These are phyloP conservation scores for Archips crataeganus DNA, from an alignment of 2,888 invertebrate genomes.

Conservation along the genomic window DNA sequence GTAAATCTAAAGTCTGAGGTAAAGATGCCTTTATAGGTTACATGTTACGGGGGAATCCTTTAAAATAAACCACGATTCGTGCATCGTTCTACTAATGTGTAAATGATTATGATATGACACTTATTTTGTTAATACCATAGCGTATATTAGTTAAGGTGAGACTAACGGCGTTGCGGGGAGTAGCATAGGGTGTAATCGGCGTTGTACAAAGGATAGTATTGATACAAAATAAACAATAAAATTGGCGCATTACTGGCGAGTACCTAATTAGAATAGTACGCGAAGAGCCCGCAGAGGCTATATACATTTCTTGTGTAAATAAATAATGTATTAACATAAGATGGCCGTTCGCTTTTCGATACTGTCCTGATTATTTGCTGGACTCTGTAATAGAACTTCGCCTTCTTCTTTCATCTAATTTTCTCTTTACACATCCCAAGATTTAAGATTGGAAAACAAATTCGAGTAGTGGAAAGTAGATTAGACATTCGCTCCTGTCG, in stretches of 20 bases:
- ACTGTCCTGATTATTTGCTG: constrained; percentile 70
- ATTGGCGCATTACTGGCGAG: constrained; percentile 86
- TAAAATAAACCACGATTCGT: constrained; percentile 75
- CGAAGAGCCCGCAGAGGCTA: constrained; percentile 80
- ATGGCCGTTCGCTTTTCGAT: constrained; percentile 74
- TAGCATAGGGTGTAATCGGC: constrained; percentile 82
- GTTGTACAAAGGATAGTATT: constrained; percentile 84
- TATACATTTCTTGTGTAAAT: constrained; percentile 74
- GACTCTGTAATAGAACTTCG: constrained; percentile 52
- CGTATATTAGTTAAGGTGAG: constrained; percentile 71
- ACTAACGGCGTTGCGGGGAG: constrained; percentile 80
- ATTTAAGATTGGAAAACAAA: constrained; percentile 18
- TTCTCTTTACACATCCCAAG: constrained; percentile 24
- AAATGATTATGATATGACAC: constrained; percentile 81
- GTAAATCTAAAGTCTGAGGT: constrained; percentile 86
- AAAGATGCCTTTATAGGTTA: constrained; percentile 86
- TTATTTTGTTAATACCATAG: constrained; percentile 82
- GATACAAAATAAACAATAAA: constrained; percentile 77
- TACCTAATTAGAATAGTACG: constrained; percentile 85
- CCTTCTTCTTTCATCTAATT: constrained; percentile 25
- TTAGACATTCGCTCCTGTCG: constrained; percentile 30
- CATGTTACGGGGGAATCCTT: constrained; percentile 74
- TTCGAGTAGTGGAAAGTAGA: constrained; percentile 16
- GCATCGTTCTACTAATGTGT: constrained; percentile 80
- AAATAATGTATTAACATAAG: constrained; percentile 69